Conservation (phyloP, 2,797 vertebrate species). For the Spinus pinus region DNA sequence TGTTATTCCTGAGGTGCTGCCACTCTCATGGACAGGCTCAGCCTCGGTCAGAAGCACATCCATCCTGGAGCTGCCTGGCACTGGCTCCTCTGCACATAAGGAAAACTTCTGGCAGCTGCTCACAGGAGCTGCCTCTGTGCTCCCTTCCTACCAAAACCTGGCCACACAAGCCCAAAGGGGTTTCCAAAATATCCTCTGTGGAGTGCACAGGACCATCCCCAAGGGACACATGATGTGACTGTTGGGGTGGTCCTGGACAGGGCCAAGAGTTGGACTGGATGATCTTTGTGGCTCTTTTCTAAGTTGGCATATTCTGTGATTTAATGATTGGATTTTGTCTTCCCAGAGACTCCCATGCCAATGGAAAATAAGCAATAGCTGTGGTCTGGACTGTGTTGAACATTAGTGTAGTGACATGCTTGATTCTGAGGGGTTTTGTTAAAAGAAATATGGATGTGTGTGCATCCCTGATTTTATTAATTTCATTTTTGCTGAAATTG, state of each 20-base stretch:
- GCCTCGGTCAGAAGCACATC: too few relatives aligned
- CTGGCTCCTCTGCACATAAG: neutral
- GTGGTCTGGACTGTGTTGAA: neutral
- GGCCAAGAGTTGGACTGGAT: neutral
- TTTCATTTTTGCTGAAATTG: neutral
- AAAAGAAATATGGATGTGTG: fast-evolving
- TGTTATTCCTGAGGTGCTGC: neutral
- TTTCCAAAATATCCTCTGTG: neutral
- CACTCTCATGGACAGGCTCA: neutral
- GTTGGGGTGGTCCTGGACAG: neutral
- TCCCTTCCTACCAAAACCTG: neutral
- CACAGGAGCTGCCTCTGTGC: neutral
- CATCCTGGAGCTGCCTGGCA: neutral
- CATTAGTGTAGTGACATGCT: neutral
- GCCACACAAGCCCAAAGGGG: neutral
- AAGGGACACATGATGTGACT: neutral
- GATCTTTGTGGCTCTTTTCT: neutral
- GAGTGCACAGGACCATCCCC: neutral
- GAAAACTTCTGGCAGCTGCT: neutral
- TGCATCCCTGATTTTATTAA: neutral
- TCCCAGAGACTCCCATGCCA: neutral
- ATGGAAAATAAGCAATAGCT: neutral
- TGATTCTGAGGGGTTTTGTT: neutral
- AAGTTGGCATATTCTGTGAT: neutral
- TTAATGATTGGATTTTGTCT: neutral